phyloP scores from a whole-genome alignment of 2,113 vertebrate genomes.

The Cromileptes altivelis region DNA sequence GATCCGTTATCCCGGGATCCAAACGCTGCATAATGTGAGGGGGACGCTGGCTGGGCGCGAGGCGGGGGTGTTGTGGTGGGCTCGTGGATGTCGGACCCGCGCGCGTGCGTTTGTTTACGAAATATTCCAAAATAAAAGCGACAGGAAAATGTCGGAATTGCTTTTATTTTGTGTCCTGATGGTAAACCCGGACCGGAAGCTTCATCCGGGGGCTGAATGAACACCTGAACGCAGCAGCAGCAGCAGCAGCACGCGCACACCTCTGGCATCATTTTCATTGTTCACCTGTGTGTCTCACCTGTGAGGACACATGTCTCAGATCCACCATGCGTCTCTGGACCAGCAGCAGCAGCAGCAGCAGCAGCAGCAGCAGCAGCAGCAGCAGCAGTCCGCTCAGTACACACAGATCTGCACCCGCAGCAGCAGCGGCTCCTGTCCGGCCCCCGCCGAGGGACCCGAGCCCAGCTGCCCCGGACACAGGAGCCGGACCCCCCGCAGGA shows the following conservation, averaged over 20 bases:
- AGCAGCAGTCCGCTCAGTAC: slow-evolving; percentile 91
- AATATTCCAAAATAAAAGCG: slow-evolving; percentile 6
- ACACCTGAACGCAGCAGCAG: slow-evolving; percentile 3
- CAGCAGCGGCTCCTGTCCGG: slow-evolving; percentile 86
- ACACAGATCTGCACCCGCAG: slow-evolving; percentile 94
- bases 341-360: slow-evolving; percentile 89
- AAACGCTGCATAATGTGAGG: slow-evolving; percentile 15
- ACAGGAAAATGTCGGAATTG: background rate
- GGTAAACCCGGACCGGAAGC: too few species aligned
- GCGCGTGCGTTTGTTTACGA: slow-evolving; percentile 47
- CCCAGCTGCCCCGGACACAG: background rate
- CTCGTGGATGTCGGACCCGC: slow-evolving; percentile 5
- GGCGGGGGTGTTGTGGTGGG: slow-evolving; percentile 8
- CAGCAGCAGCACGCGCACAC: slow-evolving; percentile 5
- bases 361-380: slow-evolving; percentile 90
- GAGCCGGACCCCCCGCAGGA: slow-evolving; percentile 85
- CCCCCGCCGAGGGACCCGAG: background rate
- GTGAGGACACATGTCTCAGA: slow-evolving; percentile 72
- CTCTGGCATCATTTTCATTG: background rate
- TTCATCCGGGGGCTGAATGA: background rate
- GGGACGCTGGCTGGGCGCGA: background rate
- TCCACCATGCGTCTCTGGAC: slow-evolving; percentile 91
- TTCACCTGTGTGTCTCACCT: slow-evolving; percentile 33
- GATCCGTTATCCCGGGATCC: background rate
- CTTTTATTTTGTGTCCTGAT: background rate